Percentiles rank a stretch among this genome's conserved stretches.
Conservation (phyloP, 2,797 vertebrate genomes). For the Tarsius wallacei region DNA sequence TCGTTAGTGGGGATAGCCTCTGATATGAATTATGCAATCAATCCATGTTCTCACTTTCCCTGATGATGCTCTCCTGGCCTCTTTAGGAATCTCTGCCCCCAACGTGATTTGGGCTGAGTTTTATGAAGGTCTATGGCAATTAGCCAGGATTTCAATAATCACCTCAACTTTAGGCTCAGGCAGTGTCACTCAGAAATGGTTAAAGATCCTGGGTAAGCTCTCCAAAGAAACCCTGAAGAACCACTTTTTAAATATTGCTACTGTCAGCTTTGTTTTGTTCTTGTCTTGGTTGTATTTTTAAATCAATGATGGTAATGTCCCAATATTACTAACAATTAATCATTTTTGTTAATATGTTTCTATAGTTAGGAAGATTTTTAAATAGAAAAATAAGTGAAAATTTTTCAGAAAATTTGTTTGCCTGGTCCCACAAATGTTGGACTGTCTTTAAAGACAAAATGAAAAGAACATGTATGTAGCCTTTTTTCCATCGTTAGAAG, state of each 20-base stretch:
- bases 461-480: neutral
- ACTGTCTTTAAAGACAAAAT: neutral
- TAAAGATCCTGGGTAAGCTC: neutral
- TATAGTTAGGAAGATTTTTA: neutral
- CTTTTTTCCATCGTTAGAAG: neutral
- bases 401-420: neutral
- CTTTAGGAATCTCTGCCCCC: neutral
- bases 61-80: neutral
- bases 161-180: neutral
- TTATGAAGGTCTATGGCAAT: neutral
- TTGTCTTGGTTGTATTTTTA: neutral
- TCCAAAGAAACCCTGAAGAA: neutral
- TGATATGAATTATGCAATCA: rapidly evolving
- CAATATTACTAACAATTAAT: neutral
- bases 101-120: neutral
- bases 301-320: neutral
- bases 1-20: no score
- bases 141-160: neutral
- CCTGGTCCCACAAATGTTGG: neutral
- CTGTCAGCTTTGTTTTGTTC: neutral
- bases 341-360: neutral
- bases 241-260: neutral
- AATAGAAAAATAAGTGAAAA: neutral
- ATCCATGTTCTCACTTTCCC: neutral
- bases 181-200: neutral